Percentiles rank a stretch among this genome's conserved stretches.
Evolutionary conservation across 2,113 vertebrate species (phyloP).

Genomic region (Heloderma charlesbogerti): DNA sequence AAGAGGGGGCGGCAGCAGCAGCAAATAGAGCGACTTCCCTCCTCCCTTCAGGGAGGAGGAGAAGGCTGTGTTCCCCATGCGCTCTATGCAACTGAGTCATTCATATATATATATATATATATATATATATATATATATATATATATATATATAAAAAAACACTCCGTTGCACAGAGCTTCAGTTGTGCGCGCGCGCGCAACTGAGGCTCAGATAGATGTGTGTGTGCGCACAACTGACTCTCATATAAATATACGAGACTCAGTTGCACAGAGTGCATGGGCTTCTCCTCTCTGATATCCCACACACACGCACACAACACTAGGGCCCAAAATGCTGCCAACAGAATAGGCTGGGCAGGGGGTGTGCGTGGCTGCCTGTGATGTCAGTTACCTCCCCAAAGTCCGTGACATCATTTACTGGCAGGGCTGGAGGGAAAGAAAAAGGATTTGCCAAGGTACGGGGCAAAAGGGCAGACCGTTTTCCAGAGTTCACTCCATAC

Average conservation of each 20-base stretch:
- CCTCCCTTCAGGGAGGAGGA: accelerated
- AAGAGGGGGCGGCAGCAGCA: background rate
- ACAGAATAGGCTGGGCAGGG: too few species aligned
- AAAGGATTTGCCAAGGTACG: constrained; percentile 5
- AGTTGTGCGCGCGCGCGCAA: too few species aligned
- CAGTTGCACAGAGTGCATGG: too few species aligned
- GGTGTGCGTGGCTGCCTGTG: background rate
- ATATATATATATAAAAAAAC: too few species aligned
- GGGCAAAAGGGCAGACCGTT: background rate
- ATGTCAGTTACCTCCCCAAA: constrained; percentile 18
- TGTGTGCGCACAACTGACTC: too few species aligned
- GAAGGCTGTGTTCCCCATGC: constrained; percentile 35
- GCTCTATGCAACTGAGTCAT: background rate
- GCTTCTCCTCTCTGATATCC: too few species aligned
- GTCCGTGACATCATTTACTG: background rate
- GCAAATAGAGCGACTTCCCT: background rate
- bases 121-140: too few species aligned
- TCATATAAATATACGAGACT: too few species aligned
- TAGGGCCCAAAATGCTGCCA: too few species aligned
- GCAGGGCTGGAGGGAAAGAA: background rate
- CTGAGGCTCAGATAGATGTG: too few species aligned
- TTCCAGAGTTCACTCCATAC: background rate
- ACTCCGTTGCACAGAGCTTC: too few species aligned
- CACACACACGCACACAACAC: background rate
- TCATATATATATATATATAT: too few species aligned